Conservation (phyloP, 2,888 invertebrate species). For the Seira sanloemensis region DNA sequence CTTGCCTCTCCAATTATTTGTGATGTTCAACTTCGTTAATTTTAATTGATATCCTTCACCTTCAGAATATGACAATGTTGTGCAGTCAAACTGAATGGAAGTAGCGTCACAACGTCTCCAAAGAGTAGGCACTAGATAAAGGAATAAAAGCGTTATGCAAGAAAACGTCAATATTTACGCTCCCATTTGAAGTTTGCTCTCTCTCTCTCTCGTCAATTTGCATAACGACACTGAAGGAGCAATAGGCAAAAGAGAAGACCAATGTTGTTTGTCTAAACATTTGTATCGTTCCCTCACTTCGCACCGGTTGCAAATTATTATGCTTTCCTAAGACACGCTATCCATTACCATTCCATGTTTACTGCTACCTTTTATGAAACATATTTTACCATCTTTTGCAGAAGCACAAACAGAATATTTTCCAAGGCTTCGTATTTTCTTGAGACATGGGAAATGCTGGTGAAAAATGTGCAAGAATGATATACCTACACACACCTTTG, state of each 20-base stretch:
- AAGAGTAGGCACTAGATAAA: background rate
- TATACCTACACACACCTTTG: background rate
- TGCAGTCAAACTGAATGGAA: too few species aligned
- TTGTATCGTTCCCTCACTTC: background rate
- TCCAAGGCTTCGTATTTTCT: background rate
- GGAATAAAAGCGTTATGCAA: conserved; percentile 3
- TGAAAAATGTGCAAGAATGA: background rate
- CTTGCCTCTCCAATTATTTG: too few species aligned
- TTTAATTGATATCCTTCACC: conserved; percentile 16
- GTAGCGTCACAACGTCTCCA: too few species aligned
- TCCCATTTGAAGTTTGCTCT: too few species aligned
- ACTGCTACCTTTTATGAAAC: background rate
- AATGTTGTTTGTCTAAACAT: background rate
- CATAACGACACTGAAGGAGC: background rate
- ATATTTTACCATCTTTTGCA: background rate
- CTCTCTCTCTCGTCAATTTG: conserved; percentile 5
- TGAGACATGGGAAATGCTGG: background rate
- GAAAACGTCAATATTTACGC: conserved; percentile 16
- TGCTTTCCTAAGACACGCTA: background rate
- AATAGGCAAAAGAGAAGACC: background rate
- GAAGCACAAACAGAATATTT: too few species aligned
- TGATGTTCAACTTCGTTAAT: conserved; percentile 2
- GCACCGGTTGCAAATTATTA: conserved; percentile 14
- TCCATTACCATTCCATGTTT: conserved; percentile 14
- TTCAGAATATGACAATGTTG: too few species aligned